Evolutionary conservation across 2,113 vertebrate species (phyloP).

Genomic region (Pantherophis guttatus): DNA sequence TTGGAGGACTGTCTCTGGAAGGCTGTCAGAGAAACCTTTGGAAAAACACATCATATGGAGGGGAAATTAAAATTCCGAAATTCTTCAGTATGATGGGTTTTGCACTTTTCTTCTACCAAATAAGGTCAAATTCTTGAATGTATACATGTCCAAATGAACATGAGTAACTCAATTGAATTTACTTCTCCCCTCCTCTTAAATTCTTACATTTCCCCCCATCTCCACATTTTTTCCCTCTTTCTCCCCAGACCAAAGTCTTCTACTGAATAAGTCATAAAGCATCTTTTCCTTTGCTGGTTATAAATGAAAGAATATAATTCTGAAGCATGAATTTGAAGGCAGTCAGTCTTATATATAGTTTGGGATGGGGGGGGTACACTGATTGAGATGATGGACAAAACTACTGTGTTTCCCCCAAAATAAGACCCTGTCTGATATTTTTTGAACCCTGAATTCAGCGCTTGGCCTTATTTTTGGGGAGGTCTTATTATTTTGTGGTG

Average conservation of each 20-base stretch:
- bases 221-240: too few species aligned
- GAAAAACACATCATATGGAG: background rate
- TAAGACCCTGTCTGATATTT: too few species aligned
- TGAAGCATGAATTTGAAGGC: too few species aligned
- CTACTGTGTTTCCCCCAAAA: too few species aligned
- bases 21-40: background rate
- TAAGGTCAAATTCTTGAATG: background rate
- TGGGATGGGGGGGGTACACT: background rate
- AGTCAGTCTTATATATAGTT: background rate
- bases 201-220: background rate
- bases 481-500: too few species aligned
- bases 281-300: too few species aligned
- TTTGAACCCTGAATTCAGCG: too few species aligned
- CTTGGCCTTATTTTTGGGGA: too few species aligned
- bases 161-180: background rate
- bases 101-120: background rate
- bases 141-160: background rate
- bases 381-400: background rate
- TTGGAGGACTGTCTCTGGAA: background rate
- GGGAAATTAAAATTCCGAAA: background rate
- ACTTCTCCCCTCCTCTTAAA: too few species aligned
- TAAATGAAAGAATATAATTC: too few species aligned
- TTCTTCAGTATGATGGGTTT: background rate
- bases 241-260: too few species aligned
- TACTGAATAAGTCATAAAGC: too few species aligned